These are phyloP conservation scores for Lepidocyrtoides sp. DNA, from an alignment of 2,888 invertebrate genomes.

Conservation along the genomic window DNA sequence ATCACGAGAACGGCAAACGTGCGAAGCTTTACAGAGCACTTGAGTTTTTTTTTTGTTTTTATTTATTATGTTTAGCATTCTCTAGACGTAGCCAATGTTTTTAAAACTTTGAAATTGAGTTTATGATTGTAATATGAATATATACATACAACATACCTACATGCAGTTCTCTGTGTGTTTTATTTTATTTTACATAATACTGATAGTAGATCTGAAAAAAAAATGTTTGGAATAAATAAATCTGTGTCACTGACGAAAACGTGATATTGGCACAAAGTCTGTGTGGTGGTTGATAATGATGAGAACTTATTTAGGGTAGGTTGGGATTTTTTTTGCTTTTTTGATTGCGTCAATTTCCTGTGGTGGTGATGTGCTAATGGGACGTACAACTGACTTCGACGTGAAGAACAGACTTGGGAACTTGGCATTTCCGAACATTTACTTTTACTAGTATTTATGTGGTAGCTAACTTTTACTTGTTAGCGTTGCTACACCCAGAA, in stretches of 20 bases:
- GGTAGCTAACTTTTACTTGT: too few species aligned
- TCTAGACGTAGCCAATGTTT: background rate
- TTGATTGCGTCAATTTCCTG: conserved; percentile 47
- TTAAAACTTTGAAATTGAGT: background rate
- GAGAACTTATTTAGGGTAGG: conserved; percentile 60
- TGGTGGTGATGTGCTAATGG: conserved; percentile 47
- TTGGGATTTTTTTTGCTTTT: conserved; percentile 41
- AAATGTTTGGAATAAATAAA: conserved; percentile 43
- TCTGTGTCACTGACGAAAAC: conserved; percentile 61
- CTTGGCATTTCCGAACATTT: background rate
- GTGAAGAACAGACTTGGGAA: background rate
- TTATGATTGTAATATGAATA: background rate
- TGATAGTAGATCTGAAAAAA: background rate
- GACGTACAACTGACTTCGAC: conserved; percentile 1
- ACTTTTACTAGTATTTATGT: background rate
- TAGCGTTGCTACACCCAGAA: background rate
- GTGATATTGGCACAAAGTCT: conserved; percentile 48
- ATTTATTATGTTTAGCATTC: conserved; percentile 58
- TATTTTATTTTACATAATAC: background rate
- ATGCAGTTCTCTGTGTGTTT: background rate
- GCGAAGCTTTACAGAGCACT: background rate
- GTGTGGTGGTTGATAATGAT: conserved; percentile 13
- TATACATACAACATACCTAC: background rate
- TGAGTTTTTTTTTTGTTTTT: conserved; percentile 17
- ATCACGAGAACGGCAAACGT: conserved; percentile 54